Evolutionary conservation across 2,113 vertebrate genomes (phyloP).

Genomic region (Labeo catla): DNA sequence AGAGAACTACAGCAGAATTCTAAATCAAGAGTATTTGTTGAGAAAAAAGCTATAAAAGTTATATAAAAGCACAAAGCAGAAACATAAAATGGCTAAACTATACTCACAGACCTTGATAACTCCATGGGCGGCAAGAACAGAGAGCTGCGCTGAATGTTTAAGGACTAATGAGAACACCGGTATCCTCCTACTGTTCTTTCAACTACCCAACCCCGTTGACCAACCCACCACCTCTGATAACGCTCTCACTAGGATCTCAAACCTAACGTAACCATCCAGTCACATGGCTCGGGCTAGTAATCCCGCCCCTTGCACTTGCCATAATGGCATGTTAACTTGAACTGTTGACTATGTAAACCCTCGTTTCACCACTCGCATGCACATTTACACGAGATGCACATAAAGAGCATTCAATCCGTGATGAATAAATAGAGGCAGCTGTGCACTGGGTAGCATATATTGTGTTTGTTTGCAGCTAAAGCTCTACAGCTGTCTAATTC

Average conservation of each 20-base stretch:
- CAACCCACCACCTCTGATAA: slow-evolving; percentile 28
- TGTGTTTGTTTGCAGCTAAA: slow-evolving; percentile 18
- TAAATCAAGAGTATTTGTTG: not conserved
- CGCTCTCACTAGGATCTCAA: not conserved
- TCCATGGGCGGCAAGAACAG: slow-evolving; percentile 30
- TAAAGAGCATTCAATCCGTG: not conserved
- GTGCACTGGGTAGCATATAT: slow-evolving; percentile 20
- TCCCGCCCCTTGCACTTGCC: slow-evolving; percentile 35
- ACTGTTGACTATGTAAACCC: not conserved
- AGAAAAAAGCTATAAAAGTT: not conserved
- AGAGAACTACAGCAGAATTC: not conserved
- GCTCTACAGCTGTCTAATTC: slow-evolving; percentile 25
- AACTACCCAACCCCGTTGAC: slow-evolving; percentile 25
- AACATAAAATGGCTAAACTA: too few species aligned
- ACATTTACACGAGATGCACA: not conserved
- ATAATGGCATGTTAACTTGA: slow-evolving; percentile 31
- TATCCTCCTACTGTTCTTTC: slow-evolving; percentile 32
- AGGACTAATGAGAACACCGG: slow-evolving; percentile 30
- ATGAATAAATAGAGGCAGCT: slow-evolving; percentile 41
- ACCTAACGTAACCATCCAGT: slow-evolving; percentile 34
- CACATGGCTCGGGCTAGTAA: slow-evolving; percentile 8
- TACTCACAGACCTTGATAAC: slow-evolving; percentile 51
- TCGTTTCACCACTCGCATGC: slow-evolving; percentile 1
- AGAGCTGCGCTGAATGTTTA: slow-evolving; percentile 21
- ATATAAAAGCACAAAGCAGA: not conserved